Evolutionary conservation across 2,113 vertebrate genomes (phyloP), one percentile per base, ranked within the genome.

Genomic region (Taurulus bubalis): DNA sequence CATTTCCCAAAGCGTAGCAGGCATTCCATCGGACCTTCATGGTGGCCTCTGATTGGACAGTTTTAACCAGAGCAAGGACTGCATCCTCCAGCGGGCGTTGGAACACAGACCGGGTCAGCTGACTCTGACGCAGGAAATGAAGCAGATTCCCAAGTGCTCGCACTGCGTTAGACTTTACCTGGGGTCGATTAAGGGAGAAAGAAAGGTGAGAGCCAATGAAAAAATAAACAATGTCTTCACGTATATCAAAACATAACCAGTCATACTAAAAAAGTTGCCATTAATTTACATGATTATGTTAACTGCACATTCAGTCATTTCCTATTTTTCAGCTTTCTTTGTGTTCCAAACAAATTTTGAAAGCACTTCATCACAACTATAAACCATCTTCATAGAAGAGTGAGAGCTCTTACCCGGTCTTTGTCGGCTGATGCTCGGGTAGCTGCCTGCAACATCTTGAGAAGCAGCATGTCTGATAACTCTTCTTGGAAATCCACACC

Each of bases 11-110:
- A 0, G 98, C 98, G 0, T 98, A 99, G 22, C 98, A 99, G 5
- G 98, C 98, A 20, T 99, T 99, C 98, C 98, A 99, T 53, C 98
- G 93, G 75, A 99, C 98, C 87, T 99, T 99, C 98, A 99, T 99
- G 0, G 96, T 97, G 82, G 97, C 96, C 22, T 99, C 98, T 0
- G 95, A 96, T 62, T 94, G 92, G 40, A 99, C 95, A 0, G 97
- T 96, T 32, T 96, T 94, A 22, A 98, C 95, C 6, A 99, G 94
- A 47, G 96, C 96, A 80, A 94, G 95, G 36, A 99, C 92, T 0
- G 97, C 94, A 2, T 97, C 96, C 77, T 98, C 95, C 0, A 98
- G 94, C 3, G 96, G 96, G 24, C 94, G 94, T 69, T 91, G 94
- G 66, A 99, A 99, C 9, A 89, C 95, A 18, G 97, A 95, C 18